Base-by-base conservation (phyloP, 2,113 vertebrate species). In the Addax nasomaculatus region DNA sequence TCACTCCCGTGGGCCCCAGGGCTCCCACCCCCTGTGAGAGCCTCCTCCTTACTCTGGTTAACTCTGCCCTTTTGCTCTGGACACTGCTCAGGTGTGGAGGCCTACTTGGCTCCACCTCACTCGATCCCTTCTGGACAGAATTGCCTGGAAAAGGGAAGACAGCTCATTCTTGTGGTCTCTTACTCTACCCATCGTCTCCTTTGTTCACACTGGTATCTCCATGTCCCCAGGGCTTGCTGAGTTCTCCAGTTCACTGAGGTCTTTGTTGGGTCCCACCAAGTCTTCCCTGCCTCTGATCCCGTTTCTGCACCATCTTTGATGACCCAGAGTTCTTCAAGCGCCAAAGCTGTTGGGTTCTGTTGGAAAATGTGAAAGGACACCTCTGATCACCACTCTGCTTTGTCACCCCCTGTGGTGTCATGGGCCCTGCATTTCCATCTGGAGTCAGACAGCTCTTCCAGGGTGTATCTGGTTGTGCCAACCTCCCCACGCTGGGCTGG, bases 1-100 rank as follows among this genome's bases (percentile, higher is more conserved):
- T 17, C 47, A 33, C 15, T 53, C 33, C 33, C 5, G 0, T 15
- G 36, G 57, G 12, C 45, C 36, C n/a, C n/a, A 17, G 8, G 3
- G 51, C 60, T 19, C 5, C 36, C 25, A 3, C 1, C 16, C 30
- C 0, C 10, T 2, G 30, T 51, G 62, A 33, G 29, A 70, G 30
- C n/a, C n/a, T 53, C 76, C n/a, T 73, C 51, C 51, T 87, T 27
- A 29, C 14, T 51, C 33, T 2, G 4, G 36, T 39, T 80, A 39
- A 29, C 9, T 81, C 23, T 5, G 36, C 14, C 29, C 14, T n/a
- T 49, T 43, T 70, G 58, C 58, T 70, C 43, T 19, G 58, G 83
- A 51, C 17, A 60, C 45, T 33, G 39, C 7, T n/a, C 29, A 15
- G 33, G 8, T 5, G 7, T 29, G 23, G 45, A 76, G 47, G 11